Conservation (phyloP, 2,113 vertebrate genomes). For the Potamarius usumacintae region DNA sequence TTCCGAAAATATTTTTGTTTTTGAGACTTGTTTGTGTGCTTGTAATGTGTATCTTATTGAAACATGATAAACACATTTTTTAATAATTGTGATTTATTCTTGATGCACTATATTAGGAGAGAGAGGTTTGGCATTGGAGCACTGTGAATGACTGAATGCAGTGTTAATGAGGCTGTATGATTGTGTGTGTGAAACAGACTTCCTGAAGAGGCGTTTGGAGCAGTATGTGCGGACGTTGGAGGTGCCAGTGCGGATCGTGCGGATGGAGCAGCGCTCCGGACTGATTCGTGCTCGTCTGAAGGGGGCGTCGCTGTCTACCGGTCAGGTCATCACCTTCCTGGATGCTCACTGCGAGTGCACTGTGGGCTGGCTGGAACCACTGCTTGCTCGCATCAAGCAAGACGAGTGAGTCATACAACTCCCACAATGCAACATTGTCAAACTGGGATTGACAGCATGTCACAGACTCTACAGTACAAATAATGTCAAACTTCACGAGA, state of each 20-base stretch:
- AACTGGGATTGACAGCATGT: constrained; percentile 58
- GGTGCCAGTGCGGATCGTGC: constrained; percentile 89
- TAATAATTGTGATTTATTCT: not conserved
- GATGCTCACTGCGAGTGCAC: constrained; percentile 99
- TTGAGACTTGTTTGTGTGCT: not conserved
- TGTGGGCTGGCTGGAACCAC: constrained; percentile 93
- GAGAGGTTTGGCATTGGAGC: not conserved
- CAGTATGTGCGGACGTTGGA: constrained; percentile 90
- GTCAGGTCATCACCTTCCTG: constrained; percentile 97
- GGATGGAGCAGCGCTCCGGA: constrained; percentile 98
- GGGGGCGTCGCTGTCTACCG: constrained; percentile 92
- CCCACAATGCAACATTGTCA: constrained; percentile 61
- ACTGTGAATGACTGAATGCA: not conserved
- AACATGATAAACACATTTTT: not conserved
- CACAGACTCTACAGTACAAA: not conserved
- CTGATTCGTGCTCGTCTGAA: constrained; percentile 94
- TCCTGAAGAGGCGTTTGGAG: constrained; percentile 91
- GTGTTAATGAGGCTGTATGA: constrained; percentile 18
- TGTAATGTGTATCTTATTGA: not conserved
- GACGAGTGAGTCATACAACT: constrained; percentile 80
- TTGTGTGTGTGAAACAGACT: constrained; percentile 73
- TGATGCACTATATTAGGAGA: not conserved
- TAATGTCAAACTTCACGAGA: not conserved
- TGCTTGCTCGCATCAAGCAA: constrained; percentile 91
- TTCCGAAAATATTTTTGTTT: not conserved